Evolutionary conservation across 2,797 vertebrate species (phyloP).

Genomic region (Gymnopithys bicolor): DNA sequence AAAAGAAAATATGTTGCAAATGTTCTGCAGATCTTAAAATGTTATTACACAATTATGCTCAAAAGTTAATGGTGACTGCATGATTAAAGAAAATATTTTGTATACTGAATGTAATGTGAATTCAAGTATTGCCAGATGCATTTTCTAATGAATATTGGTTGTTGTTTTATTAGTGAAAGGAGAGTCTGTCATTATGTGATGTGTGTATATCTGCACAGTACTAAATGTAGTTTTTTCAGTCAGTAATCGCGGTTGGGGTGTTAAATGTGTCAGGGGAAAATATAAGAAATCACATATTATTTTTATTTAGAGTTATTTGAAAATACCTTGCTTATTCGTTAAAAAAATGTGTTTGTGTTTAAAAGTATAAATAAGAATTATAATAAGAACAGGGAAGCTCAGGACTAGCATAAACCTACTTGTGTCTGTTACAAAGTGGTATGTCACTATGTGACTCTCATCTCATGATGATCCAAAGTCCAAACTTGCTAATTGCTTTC

Average conservation of each 20-base stretch:
- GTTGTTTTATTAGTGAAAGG: not conserved
- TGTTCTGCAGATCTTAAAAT: not conserved
- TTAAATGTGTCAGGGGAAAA: not conserved
- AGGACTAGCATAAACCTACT: not conserved
- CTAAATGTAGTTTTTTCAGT: not conserved
- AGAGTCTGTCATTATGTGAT: not conserved
- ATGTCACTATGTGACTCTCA: not conserved
- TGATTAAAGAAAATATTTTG: not conserved
- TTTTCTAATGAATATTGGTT: not conserved
- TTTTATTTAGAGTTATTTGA: not conserved
- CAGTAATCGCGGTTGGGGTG: not conserved
- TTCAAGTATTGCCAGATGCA: not conserved
- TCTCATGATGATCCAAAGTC: not conserved
- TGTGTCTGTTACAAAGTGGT: not conserved
- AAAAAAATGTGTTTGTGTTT: not conserved
- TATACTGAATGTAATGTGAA: not conserved
- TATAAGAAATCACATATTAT: not conserved
- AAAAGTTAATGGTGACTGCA: not conserved
- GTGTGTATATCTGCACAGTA: not conserved
- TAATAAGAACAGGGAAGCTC: not conserved
- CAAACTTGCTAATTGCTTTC: not conserved
- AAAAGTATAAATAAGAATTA: not conserved
- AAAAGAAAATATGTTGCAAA: not conserved
- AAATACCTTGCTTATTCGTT: not conserved
- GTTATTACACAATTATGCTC: not conserved